Evolutionary conservation across 2,113 vertebrate species (phyloP), one percentile per base, ranked within the genome.

Genomic region (Atlantisia rogersi): DNA sequence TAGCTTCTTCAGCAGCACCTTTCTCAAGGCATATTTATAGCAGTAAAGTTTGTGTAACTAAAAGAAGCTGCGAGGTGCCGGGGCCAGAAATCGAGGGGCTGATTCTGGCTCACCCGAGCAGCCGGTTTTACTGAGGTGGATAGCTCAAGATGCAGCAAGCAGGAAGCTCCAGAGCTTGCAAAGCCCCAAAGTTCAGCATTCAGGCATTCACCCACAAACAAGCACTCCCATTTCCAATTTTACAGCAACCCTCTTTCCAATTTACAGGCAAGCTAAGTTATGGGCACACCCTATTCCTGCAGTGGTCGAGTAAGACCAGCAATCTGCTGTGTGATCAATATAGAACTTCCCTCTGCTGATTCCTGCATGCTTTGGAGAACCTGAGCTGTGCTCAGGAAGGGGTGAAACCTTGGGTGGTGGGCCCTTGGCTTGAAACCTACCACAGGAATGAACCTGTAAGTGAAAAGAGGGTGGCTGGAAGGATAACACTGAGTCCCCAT

Each of bases 341-440:
- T 2, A 26, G 56, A 46, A 53, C 29, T 39, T 85, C 63, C 62
- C 44, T 39, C 15, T 52, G 1, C 29, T 5, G 37, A 37, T n/a
- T 39, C 31, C 64, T 1, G 0, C 3, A 32, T 21, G 67, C 79
- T 74, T 4, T 1, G 19, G 35, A 21, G 52, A 88, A 37, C n/a
- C 55, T 31, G 82, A 83, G 73, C 82, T 0, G 3, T 15, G 64
- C 39, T 59, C 24, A 9, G 65, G 52, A 62, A 40, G 20, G 58
- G 63, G 65, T 55, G 69, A 62, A 86, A 67, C 19, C 37, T 83
- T 2, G 0, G 20, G 24, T 18, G 62, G 52, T 18, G 28, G 12
- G 11, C 67, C 76, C 24, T 62, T 24, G 35, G 21, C 65, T 88
- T 65, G 80, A 46, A 92, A 71, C 10, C 37, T 42, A 32, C 69